A percentile compares a stretch with the other conserved stretches of the same genome.
These are phyloP conservation scores for Atopsyche davidsoni DNA, from an alignment of 1,140 invertebrate genomes.

Conservation along the genomic window DNA sequence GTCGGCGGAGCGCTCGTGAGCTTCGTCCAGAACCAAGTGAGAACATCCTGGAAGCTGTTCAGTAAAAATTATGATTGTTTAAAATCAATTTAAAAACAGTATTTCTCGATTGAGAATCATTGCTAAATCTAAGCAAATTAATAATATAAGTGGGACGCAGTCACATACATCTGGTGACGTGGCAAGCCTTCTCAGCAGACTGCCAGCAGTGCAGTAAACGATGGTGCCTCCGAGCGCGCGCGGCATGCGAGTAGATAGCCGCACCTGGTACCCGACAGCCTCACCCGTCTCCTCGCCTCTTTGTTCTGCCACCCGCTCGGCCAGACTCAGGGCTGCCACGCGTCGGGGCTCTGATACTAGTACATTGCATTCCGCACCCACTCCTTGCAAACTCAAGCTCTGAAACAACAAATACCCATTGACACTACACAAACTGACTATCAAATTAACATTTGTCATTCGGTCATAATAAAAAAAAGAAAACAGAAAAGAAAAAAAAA, in stretches of 20 bases:
- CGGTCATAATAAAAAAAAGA: no score
- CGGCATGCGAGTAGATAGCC: slow-evolving; percentile 45
- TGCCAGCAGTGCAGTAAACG: slow-evolving; percentile 78
- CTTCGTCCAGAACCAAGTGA: slow-evolving; percentile 92
- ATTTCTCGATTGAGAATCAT: no score
- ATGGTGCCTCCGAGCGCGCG: slow-evolving; percentile 62
- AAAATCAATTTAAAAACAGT: slow-evolving; percentile 1
- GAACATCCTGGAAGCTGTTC: slow-evolving; percentile 56
- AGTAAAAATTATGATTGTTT: slow-evolving; percentile 2
- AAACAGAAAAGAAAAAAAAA: no score
- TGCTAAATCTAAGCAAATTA: background rate
- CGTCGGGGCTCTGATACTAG: slow-evolving; percentile 81
- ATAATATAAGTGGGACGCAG: background rate
- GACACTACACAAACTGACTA: no score
- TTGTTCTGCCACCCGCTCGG: slow-evolving; percentile 80
- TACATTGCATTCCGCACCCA: slow-evolving; percentile 25
- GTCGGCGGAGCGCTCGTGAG: slow-evolving; percentile 93
- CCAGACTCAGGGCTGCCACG: slow-evolving; percentile 88
- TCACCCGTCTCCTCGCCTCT: slow-evolving; percentile 58
- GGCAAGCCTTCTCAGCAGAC: slow-evolving; percentile 55
- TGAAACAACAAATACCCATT: no score
- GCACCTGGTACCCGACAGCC: slow-evolving; percentile 82
- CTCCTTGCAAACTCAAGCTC: slow-evolving; percentile 18
- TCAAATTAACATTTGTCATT: no score
- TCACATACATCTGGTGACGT: slow-evolving; percentile 50